These are phyloP conservation scores for Notarius quadriscutis DNA, from an alignment of 2,113 vertebrate genomes.

Conservation along the genomic window DNA sequence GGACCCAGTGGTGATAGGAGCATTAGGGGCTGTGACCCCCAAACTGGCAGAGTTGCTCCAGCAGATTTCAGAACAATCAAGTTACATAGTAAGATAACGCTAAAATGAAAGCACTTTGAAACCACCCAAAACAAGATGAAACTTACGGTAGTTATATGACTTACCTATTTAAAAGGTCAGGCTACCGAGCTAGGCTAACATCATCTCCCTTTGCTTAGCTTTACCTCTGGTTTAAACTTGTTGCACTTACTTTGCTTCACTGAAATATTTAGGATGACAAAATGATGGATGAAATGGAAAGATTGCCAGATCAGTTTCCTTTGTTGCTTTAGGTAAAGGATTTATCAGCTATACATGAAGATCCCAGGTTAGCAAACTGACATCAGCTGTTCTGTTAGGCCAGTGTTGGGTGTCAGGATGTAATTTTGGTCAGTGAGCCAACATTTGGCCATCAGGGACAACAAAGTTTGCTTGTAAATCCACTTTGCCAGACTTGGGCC, in stretches of 20 bases:
- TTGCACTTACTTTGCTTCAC: background rate
- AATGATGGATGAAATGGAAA: background rate
- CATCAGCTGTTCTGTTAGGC: background rate
- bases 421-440: no score
- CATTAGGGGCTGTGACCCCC: no score
- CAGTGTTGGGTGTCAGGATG: no score
- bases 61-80: no score
- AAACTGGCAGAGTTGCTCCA: no score
- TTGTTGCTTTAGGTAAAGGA: background rate
- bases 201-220: no score
- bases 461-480: background rate
- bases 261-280: background rate
- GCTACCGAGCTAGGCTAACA: no score
- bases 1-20: no score
- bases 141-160: no score
- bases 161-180: no score
- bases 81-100: background rate
- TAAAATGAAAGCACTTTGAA: background rate
- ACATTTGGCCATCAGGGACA: background rate
- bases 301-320: background rate
- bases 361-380: background rate
- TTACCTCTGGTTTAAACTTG: background rate
- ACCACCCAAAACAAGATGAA: no score
- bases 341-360: background rate
- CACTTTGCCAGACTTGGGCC: background rate